Evolutionary conservation across 2,797 vertebrate species (phyloP).

Genomic region (Hypotaenidia philippensis): DNA sequence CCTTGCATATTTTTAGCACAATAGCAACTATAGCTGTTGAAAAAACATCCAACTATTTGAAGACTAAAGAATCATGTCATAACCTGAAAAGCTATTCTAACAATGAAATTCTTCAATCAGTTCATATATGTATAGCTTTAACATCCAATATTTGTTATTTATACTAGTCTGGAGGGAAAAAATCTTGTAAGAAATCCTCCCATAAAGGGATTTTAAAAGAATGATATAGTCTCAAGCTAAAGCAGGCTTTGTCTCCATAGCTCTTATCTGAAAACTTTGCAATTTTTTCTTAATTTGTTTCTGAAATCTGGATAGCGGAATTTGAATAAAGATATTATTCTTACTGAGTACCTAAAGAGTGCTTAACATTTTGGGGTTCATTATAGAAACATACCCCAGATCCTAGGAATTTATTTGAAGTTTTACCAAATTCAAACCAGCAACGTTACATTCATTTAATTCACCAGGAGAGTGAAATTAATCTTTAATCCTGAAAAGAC

Average conservation of each 20-base stretch:
- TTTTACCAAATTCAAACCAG: not conserved
- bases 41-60: not conserved
- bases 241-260: not conserved
- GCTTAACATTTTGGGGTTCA: not conserved
- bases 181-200: not conserved
- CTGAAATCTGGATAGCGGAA: not conserved
- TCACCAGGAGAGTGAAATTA: not conserved
- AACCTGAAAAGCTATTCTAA: not conserved
- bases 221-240: not conserved
- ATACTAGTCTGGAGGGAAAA: not conserved
- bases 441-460: not conserved
- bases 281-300: not conserved
- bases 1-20: not conserved
- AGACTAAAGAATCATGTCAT: not conserved
- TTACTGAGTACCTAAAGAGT: not conserved
- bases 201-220: not conserved
- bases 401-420: not conserved
- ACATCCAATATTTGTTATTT: not conserved
- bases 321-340: not conserved
- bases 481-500: not conserved
- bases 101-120: not conserved
- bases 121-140: not conserved
- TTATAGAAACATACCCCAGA: not conserved
- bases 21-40: not conserved
- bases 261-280: not conserved